Conservation (phyloP, 2,113 vertebrate genomes). For the Phylloscopus whistleri region DNA sequence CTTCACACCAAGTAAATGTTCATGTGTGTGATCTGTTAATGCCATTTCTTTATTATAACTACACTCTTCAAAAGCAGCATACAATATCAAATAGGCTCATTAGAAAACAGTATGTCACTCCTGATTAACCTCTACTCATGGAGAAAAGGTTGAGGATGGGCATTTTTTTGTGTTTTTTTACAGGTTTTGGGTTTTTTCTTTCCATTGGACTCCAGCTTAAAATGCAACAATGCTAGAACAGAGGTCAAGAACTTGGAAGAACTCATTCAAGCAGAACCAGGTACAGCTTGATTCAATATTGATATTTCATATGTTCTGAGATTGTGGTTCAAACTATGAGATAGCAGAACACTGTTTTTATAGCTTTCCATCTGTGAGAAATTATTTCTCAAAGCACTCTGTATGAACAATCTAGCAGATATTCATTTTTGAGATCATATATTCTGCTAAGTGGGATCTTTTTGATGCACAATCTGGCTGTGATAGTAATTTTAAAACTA, state of each 20-base stretch:
- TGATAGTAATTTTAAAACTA: constrained; percentile 64
- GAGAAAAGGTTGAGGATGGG: background rate
- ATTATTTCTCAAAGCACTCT: constrained; percentile 69
- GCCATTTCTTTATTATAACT: background rate
- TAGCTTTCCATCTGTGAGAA: constrained; percentile 77
- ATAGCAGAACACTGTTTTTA: constrained; percentile 76
- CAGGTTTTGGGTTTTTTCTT: background rate
- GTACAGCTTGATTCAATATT: constrained; percentile 79
- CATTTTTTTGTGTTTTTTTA: rapidly evolving
- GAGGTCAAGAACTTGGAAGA: constrained; percentile 72
- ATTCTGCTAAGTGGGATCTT: constrained; percentile 58
- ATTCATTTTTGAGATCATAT: constrained; percentile 66
- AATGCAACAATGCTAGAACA: constrained; percentile 72
- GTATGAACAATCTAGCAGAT: constrained; percentile 69
- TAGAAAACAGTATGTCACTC: constrained; percentile 5
- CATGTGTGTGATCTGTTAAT: background rate
- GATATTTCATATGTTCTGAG: constrained; percentile 74
- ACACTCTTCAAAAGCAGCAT: constrained; percentile 13
- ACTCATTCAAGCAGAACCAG: constrained; percentile 63
- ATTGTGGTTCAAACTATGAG: constrained; percentile 69
- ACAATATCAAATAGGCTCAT: background rate
- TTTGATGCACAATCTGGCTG: constrained; percentile 67
- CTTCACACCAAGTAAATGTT: constrained; percentile 30
- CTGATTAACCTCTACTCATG: constrained; percentile 41
- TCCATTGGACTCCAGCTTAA: constrained; percentile 63